Evolutionary conservation across 2,888 invertebrate species (phyloP), one percentile per base, ranked within the genome.

Genomic region (Listrodromus nycthemerus): DNA sequence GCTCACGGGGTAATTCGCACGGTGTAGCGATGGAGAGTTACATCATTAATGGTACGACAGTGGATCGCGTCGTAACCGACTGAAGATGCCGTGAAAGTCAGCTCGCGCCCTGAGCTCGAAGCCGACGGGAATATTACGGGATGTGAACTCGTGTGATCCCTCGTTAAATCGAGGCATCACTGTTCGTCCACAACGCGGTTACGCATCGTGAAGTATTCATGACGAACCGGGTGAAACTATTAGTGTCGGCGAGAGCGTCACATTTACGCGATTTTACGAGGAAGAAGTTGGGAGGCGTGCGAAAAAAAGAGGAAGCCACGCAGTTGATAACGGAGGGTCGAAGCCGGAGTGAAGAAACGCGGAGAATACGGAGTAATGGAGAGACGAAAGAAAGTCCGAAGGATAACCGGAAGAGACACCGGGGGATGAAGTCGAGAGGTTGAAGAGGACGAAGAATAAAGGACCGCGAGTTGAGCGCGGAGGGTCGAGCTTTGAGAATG

Each of bases 401-500:
- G 58, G 16, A 58, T 13, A 27, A 27, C 13, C 27, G 27, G 48
- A 45, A 63, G 48, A 45, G 50, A 74, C 45, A 74, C 71, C 37
- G 52, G 55, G 73, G 61, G 58, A 61, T 58, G 63, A 48, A 74
- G 74, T 63, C 48, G 61, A 74, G 74, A 74, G 74, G 74, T 33
- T 74, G 48, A 63, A 74, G 73, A 63, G 63, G 65, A 71, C 30
- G 66, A 79, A 33, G 61, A 79, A 69, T 48, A 55, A 58, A 67
- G 45, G 6, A 16, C 21, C 13, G 33, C 63, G 37, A 21, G 41
- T 33, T 27, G 58, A 16, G 71, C 63, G 33, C 45, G 50, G 48
- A 21, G 24, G n/a, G 70, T 74, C 19, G 73, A 66, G 80, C 71
- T 76, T 83, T 81, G 66, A 74, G 82, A 84, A 82, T 84, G 67